phyloP scores from a whole-genome alignment of 2,888 invertebrate species.

The Lithophane socia region DNA sequence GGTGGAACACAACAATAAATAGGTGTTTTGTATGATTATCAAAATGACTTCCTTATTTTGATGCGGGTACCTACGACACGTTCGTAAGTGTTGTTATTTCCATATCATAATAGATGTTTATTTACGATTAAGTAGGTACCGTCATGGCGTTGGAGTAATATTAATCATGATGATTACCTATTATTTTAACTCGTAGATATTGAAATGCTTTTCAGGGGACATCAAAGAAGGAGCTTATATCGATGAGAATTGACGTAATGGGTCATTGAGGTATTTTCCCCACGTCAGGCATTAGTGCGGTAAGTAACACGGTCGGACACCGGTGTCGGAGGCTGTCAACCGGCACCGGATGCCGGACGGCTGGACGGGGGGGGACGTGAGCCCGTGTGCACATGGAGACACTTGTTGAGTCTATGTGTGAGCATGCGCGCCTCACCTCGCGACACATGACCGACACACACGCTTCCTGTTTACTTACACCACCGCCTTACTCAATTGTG shows the following conservation, averaged over 20 bases:
- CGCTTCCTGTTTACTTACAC: slow-evolving; percentile 49
- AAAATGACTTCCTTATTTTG: slow-evolving; percentile 36
- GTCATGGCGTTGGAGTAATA: slow-evolving; percentile 12
- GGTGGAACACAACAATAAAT: not conserved
- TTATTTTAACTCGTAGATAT: slow-evolving; percentile 30
- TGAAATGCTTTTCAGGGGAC: slow-evolving; percentile 31
- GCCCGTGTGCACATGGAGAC: slow-evolving; percentile 83
- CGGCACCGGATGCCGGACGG: slow-evolving; percentile 3
- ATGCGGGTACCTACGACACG: not conserved
- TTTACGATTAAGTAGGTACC: slow-evolving; percentile 13
- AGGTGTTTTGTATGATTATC: slow-evolving; percentile 21
- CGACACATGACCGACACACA: slow-evolving; percentile 60
- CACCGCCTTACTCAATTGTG: slow-evolving; percentile 31
- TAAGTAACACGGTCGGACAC: slow-evolving; percentile 69
- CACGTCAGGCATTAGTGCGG: slow-evolving; percentile 58
- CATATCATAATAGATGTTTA: slow-evolving; percentile 31
- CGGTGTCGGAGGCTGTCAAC: slow-evolving; percentile 57
- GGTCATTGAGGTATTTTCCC: slow-evolving; percentile 46
- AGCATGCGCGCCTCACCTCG: slow-evolving; percentile 77
- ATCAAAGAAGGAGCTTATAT: slow-evolving; percentile 36
- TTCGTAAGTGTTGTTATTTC: slow-evolving; percentile 28
- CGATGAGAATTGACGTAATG: slow-evolving; percentile 40
- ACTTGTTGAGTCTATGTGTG: slow-evolving; percentile 86
- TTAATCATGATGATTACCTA: slow-evolving; percentile 21
- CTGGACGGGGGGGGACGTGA: slow-evolving; percentile 39